Conservation (phyloP, 2,113 vertebrate genomes). For the Zapus hudsonius region DNA sequence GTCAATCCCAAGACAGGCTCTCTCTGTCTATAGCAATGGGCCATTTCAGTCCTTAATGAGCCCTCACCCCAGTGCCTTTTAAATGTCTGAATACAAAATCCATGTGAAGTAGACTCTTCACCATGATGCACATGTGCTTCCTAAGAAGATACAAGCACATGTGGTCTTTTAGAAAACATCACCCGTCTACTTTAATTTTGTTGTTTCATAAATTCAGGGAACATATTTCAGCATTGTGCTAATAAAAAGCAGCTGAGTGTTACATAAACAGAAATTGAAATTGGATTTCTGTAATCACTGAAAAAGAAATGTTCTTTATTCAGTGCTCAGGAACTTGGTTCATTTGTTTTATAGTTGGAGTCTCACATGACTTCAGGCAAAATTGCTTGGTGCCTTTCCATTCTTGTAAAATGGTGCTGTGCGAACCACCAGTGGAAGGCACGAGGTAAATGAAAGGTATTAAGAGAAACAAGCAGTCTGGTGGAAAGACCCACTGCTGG, state of each 20-base stretch:
- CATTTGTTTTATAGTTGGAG: background rate
- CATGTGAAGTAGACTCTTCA: slow-evolving; percentile 46
- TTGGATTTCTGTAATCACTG: slow-evolving; percentile 28
- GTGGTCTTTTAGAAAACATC: slow-evolving; percentile 49
- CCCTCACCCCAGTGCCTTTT: slow-evolving; percentile 1
- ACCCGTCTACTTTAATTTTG: background rate
- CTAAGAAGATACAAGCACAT: background rate
- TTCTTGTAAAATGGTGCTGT: slow-evolving; percentile 25
- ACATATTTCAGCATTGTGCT: background rate
- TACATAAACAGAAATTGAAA: slow-evolving; percentile 37
- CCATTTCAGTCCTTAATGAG: slow-evolving; percentile 41
- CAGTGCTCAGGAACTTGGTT: background rate
- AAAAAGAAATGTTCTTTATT: slow-evolving; percentile 43
- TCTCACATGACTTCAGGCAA: slow-evolving; percentile 17
- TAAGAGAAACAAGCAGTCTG: background rate
- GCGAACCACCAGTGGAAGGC: background rate
- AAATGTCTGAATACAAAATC: slow-evolving; percentile 58
- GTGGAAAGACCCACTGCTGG: background rate
- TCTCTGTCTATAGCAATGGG: slow-evolving; percentile 28
- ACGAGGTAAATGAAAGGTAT: background rate
- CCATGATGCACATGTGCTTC: slow-evolving; percentile 25
- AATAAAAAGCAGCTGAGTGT: slow-evolving; percentile 20
- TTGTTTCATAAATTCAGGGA: slow-evolving; percentile 22
- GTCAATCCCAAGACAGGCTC: background rate
- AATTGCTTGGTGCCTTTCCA: slow-evolving; percentile 32